Base-by-base conservation (phyloP, 2,113 vertebrate genomes). In the Ophiodon elongatus region DNA sequence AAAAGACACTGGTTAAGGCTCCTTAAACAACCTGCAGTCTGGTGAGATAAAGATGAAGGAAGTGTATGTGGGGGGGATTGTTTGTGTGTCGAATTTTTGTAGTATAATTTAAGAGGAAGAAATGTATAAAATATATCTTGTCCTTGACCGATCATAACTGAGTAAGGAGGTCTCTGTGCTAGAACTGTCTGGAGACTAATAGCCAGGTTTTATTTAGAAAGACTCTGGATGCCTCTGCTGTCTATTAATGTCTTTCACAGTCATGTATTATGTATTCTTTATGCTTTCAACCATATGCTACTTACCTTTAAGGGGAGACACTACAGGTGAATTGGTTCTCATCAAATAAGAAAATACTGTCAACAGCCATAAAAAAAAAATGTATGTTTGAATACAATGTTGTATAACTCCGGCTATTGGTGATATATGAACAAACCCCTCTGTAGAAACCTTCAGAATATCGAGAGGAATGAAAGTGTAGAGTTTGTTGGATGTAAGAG, bases 1-100 rank as follows among this genome's bases (percentile, higher is more conserved):
- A 97, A 95, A 84, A 96, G 97, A 65, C 97, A 96, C 77, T 98
- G 97, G 98, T 95, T 95, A 78, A 95, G 95, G 76, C 95, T 99
- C 57, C 96, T 99, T 57, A 95, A 90, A 91, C 97, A 97, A 83
- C 95, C 97, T 6, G 95, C 98, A 0, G 96, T 99, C 66, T 99
- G 97, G 98, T 99, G 93, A 96, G 97, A 90, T 73, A 57, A 86
- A 50, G 11, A 64, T 17, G 39, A 50, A 71, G n/a, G 15, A 29
- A 33, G 64, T 62, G 66, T 77, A 13, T 25, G 1, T 50, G 4
- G 45, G 14, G 43, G 43, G 80, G 29, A 31, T 76, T 73, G 2
- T n/a, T 8, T 50, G 31, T 76, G 23, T 70, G 39, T 2, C 17
- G 21, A 52, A 64, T 57, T n/a, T 52, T 2, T 35, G 17, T 39